Evolutionary conservation across 2,113 vertebrate genomes (phyloP), one percentile per base, ranked within the genome.

Genomic region (Cottus gobio): DNA sequence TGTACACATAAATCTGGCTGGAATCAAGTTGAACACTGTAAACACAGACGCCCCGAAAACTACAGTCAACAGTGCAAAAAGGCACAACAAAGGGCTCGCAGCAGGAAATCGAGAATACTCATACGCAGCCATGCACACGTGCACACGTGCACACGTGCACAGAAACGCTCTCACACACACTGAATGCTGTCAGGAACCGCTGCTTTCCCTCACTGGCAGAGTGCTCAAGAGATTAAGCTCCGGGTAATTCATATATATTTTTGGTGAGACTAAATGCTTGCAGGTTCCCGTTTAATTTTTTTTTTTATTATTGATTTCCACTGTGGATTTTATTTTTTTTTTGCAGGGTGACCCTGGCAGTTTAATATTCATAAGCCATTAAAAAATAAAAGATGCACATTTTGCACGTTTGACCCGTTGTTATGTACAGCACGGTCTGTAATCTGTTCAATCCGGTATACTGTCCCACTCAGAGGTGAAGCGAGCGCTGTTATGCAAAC

Each of bases 281-380:
- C 81, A 74, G 71, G 84, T 82, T 88, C 89, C 85, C 88, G 88
- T 91, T 91, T 86, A 88, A 85, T 93, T 64, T n/a, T n/a, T n/a
- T n/a, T n/a, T 34, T 34, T 34, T 5, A 78, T 84, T 87, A 94
- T 92, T 90, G 92, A 93, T 94, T 95, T 89, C 74, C 83, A 77
- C 89, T 66, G 82, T 84, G 78, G 37, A 77, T 42, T 56, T n/a
- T n/a, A n/a, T n/a, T 16, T 30, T 87, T 70, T 67, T 87, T 71
- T 71, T 84, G 63, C 75, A 7, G 26, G 79, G 76, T 92, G 87
- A 94, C 91, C 91, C 87, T n/a, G n/a, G 57, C 83, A 87, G 85
- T 94, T 93, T 91, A 93, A 94, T 93, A 94, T 94, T 94, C 89
- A 93, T 91, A 91, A 93, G 89, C 89, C 92, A 94, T 94, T 94